Evolutionary conservation across 1,140 invertebrate genomes (phyloP).

Genomic region (Neocloeon triangulifer): DNA sequence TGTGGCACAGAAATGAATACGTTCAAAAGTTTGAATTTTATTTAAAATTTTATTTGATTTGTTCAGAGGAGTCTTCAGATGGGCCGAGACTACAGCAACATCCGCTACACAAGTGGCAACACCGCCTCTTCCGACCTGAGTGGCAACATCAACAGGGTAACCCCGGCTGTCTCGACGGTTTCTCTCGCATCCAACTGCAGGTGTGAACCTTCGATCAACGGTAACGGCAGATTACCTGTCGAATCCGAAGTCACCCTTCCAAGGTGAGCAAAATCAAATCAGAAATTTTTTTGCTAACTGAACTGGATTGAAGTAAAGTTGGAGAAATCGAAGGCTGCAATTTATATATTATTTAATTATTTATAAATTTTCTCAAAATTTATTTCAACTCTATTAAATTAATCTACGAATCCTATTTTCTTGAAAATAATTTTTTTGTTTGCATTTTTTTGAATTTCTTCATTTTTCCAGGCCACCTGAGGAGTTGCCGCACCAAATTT

Average conservation of each 20-base stretch:
- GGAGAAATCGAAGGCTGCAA: too few relatives aligned
- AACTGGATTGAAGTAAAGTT: too few relatives aligned
- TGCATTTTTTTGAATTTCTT: too few relatives aligned
- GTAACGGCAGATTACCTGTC: neutral
- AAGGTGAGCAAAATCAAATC: neutral
- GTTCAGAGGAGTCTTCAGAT: constrained; percentile 51
- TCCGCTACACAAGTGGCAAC: constrained; percentile 27
- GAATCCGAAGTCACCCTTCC: neutral
- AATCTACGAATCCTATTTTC: constrained; percentile 2
- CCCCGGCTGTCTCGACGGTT: too few relatives aligned
- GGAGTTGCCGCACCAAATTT: constrained; percentile 17
- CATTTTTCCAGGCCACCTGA: constrained; percentile 15
- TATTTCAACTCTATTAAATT: neutral
- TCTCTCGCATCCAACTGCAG: too few relatives aligned
- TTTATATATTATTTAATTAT: neutral
- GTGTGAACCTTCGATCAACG: neutral
- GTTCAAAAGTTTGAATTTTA: too few relatives aligned
- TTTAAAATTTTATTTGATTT: too few relatives aligned
- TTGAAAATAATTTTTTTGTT: constrained; percentile 1
- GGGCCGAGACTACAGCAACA: constrained; percentile 80
- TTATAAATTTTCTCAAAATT: neutral
- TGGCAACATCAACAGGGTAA: too few relatives aligned
- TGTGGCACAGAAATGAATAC: too few relatives aligned
- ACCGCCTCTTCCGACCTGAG: too few relatives aligned
- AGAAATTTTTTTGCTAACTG: neutral